Conservation (phyloP, 2,888 invertebrate species). For the Dione vanillae region DNA sequence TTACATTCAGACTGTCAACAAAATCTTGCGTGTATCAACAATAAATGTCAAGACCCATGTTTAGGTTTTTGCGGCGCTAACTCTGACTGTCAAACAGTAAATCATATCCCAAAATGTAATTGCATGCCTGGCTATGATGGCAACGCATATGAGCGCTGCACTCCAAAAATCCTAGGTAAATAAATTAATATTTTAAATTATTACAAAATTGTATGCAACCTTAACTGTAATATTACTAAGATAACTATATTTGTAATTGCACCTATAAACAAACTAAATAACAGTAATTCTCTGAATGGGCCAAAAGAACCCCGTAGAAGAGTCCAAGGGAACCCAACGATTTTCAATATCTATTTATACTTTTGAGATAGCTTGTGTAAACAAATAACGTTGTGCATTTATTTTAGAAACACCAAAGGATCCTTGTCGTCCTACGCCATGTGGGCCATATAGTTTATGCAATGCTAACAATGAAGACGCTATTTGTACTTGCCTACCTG, state of each 20-base stretch:
- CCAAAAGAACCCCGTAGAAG: too few relatives aligned
- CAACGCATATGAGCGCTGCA: constrained; percentile 86
- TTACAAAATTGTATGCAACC: background rate
- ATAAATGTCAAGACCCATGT: constrained; percentile 89
- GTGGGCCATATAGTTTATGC: constrained; percentile 91
- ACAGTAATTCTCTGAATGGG: too few relatives aligned
- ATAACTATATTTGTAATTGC: too few relatives aligned
- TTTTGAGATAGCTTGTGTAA: too few relatives aligned
- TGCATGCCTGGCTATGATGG: constrained; percentile 87
- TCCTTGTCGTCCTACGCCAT: constrained; percentile 90
- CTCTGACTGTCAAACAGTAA: constrained; percentile 89
- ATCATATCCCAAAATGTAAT: constrained; percentile 90
- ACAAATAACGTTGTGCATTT: background rate
- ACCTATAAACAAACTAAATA: too few relatives aligned
- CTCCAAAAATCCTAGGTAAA: constrained; percentile 66
- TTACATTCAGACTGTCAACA: constrained; percentile 87
- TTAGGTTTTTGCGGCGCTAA: constrained; percentile 90
- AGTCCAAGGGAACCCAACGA: too few relatives aligned
- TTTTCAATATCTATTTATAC: too few relatives aligned
- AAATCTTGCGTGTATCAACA: constrained; percentile 86
- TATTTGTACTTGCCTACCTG: constrained; percentile 87
- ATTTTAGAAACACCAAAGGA: constrained; percentile 74
- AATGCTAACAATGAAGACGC: constrained; percentile 86
- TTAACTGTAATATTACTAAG: too few relatives aligned
- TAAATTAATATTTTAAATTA: background rate